Base-by-base conservation (phyloP, 2,797 vertebrate genomes). In the Sebastes taczanowskii region DNA sequence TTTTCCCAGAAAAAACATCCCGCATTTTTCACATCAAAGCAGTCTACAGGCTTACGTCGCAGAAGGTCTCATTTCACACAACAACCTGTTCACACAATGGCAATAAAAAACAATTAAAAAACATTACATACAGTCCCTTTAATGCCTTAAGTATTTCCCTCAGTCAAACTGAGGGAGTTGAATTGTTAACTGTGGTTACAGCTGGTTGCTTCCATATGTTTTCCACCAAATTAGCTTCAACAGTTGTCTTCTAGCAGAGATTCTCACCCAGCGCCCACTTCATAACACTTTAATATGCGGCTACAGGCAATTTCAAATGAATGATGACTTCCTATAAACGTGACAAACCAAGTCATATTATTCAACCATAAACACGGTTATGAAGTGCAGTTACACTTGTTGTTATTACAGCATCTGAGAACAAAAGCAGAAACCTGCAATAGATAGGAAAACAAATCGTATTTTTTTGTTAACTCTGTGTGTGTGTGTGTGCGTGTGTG, bases 191-290 rank as follows among this genome's bases (percentile, higher is more conserved):
- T 85, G 66, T 66, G 82, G 85, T 58, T 73, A 82, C 80, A 84
- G 76, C 46, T 81, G 91, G 90, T 91, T 86, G 88, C 62, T 91
- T 67, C 90, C 92, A 90, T 79, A 88, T 89, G 88, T 91, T 92
- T 91, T 63, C 71, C 81, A 86, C 70, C 42, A 82, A 89, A 87
- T 87, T 85, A 81, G 68, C 67, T 49, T 77, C 49, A 86, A 71
- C 74, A 53, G 52, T 74, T 71, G 71, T 79, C 74, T 25, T 80
- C 58, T 76, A 34, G 6, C 74, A 5, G 62, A 77, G 32, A 73
- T 82, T 82, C 71, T 78, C 73, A 38, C 76, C 81, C 74, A 56
- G 29, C 52, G 6, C 66, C 80, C 75, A 78, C 87, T 65, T 59
- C 56, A 55, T 34, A 81, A 65, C 70, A 27, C 65, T 74, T 71